phyloP scores from a whole-genome alignment of 2,797 vertebrate genomes.

The Cuculus canorus region DNA sequence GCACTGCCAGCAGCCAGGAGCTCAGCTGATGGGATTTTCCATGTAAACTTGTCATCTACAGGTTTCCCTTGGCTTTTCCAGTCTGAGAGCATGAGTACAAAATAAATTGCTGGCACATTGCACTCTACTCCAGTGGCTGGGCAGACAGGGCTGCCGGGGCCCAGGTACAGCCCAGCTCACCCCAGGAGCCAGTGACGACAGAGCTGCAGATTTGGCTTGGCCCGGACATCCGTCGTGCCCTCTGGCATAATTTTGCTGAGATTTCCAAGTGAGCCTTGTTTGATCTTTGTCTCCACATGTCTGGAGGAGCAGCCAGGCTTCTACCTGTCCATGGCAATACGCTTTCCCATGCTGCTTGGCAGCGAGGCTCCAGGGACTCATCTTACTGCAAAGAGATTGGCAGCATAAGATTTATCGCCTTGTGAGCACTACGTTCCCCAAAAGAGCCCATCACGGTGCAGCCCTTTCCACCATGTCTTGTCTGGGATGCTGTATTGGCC shows the following conservation, averaged over 20 bases:
- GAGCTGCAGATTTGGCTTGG: constrained; percentile 7
- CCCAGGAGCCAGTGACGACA: not conserved
- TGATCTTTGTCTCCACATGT: constrained; percentile 20
- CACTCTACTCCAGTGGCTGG: not conserved
- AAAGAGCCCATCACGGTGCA: not conserved
- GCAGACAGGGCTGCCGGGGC: not conserved
- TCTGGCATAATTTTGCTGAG: not conserved
- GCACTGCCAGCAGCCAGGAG: not conserved
- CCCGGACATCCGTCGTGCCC: constrained; percentile 1
- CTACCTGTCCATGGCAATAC: not conserved
- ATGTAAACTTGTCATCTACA: not conserved
- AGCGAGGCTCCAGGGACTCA: rapidly evolving
- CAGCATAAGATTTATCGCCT: not conserved
- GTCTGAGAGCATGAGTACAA: not conserved
- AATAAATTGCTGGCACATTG: not conserved
- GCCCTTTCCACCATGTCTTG: rapidly evolving
- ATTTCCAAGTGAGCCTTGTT: not conserved
- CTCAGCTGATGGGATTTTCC: not conserved
- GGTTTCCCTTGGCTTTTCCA: not conserved
- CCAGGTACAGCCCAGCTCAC: not conserved
- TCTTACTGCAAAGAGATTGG: not conserved
- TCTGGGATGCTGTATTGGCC: not conserved
- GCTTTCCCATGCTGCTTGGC: not conserved
- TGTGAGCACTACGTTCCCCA: not conserved
- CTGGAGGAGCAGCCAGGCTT: not conserved